Base-by-base conservation (phyloP, 2,797 vertebrate genomes). In the Babyrousa celebensis region DNA sequence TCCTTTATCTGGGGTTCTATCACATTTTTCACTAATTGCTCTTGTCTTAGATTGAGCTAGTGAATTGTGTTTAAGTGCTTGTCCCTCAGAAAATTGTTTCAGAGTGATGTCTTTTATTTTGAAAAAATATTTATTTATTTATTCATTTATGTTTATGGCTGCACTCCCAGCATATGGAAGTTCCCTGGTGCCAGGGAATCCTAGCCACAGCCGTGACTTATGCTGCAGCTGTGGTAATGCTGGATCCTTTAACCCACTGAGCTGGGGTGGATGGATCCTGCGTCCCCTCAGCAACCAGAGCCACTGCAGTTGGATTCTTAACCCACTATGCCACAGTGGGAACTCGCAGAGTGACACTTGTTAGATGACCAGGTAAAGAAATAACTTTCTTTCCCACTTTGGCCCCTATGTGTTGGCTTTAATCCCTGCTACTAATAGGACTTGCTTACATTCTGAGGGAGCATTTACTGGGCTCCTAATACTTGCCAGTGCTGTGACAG, bases 41-140 rank as follows among this genome's bases (percentile, higher is more conserved):
- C 36, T 67, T 16, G 6, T 82, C 87, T 92, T 85, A 91, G 87
- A 77, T 6, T 68, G 43, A 95, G 78, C 21, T 27, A 71, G 20
- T 78, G 32, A 92, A 82, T 40, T 95, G 5, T 91, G 27, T 86
- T 95, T 78, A 74, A 89, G 74, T 48, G 12, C n/a, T 94, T 79
- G 9, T 68, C 18, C 27, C 5, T 87, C 60, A 87, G 56, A 80
- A 92, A 95, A 58, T 14, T 87, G 40, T 94, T 92, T 87, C 40
- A 71, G 52, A 88, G 62, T 74, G 18, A 80, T 5, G 43, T 48
- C 43, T 48, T 48, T 48, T 48, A 48, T 48, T 48, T 48, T 48
- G 43, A 48, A 48, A 48, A 48, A 48, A 48, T 48, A 48, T 48
- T 48, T 48, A 48, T 48, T 48, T 48, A 48, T 48, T 48, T 48